A percentile compares a stretch with the other conserved stretches of the same genome.
Evolutionary conservation across 1,140 invertebrate genomes (phyloP).

Genomic region (Trichoplusia ni): DNA sequence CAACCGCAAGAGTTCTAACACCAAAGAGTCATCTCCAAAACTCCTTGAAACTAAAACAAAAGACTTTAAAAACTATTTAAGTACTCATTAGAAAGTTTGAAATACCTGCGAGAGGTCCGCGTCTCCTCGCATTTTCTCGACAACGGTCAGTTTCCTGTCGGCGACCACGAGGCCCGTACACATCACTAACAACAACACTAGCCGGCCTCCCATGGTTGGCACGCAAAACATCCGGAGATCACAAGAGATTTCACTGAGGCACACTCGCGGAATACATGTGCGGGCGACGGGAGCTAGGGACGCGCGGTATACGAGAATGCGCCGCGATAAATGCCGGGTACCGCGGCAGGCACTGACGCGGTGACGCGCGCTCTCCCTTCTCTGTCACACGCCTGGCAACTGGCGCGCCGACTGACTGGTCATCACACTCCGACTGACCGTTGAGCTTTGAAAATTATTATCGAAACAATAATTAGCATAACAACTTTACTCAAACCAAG

Average conservation of each 20-base stretch:
- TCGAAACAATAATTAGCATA: conserved; percentile 11
- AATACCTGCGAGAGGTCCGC: conserved; percentile 72
- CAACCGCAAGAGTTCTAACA: conserved; percentile 5
- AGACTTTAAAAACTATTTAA: conserved; percentile 48
- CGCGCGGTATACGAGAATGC: conserved; percentile 52
- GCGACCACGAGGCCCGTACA: conserved; percentile 47
- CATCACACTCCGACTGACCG: conserved; percentile 47
- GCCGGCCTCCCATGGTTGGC: conserved; percentile 60
- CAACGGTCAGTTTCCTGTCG: conserved; percentile 67
- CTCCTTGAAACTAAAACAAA: conserved; percentile 32
- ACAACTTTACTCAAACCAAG: not conserved
- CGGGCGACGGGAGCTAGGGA: conserved; percentile 30
- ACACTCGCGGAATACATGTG: conserved; percentile 66
- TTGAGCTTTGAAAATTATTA: conserved; percentile 45
- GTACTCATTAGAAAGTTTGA: conserved; percentile 34
- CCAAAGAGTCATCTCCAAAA: not conserved
- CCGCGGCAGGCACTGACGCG: conserved; percentile 55
- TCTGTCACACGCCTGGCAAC: conserved; percentile 49
- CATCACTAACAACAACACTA: conserved; percentile 69
- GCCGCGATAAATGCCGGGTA: conserved; percentile 62
- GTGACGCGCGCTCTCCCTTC: conserved; percentile 56
- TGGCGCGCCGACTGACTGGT: conserved; percentile 53
- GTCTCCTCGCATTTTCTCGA: conserved; percentile 69
- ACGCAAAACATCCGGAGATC: conserved; percentile 49
- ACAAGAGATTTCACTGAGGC: conserved; percentile 52